Percentiles rank a stretch among this genome's conserved stretches.
phyloP scores from a whole-genome alignment of 2,888 invertebrate genomes.

The Yponomeuta sedellus region DNA sequence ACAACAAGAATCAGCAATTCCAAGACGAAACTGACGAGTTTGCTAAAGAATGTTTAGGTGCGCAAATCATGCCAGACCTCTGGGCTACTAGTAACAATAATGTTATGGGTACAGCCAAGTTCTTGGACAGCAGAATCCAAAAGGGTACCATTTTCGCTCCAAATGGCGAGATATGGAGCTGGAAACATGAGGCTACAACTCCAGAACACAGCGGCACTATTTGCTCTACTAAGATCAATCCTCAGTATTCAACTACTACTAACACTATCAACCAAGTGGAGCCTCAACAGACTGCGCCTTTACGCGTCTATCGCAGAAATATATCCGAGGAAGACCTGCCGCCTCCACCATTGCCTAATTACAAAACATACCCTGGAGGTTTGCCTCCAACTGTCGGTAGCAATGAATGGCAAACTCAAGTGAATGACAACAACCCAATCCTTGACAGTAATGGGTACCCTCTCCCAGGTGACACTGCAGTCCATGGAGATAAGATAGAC shows the following conservation, averaged over 20 bases:
- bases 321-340: conserved; percentile 59
- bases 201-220: conserved; percentile 65
- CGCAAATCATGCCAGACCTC: conserved; percentile 62
- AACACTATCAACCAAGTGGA: conserved; percentile 64
- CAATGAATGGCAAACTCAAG: conserved; percentile 42
- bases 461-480: conserved; percentile 32
- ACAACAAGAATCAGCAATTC: conserved; percentile 71
- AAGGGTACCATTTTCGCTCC: conserved; percentile 72
- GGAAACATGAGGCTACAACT: conserved; percentile 69
- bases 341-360: conserved; percentile 64
- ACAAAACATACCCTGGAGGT: conserved; percentile 63
- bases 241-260: conserved; percentile 62
- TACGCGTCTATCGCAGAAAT: conserved; percentile 54
- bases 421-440: conserved; percentile 36
- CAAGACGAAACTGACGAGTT: conserved; percentile 74
- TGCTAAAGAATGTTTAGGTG: conserved; percentile 61
- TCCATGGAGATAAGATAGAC: conserved; percentile 46
- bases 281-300: conserved; percentile 64
- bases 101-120: conserved; percentile 55
- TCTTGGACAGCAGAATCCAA: conserved; percentile 59
- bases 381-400: conserved; percentile 29
- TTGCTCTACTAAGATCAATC: conserved; percentile 66
- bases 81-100: conserved; percentile 63
- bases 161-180: conserved; percentile 72
- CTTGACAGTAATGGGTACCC: conserved; percentile 38